Evolutionary conservation across 2,113 vertebrate species (phyloP).

Genomic region (Lampris megalopsis): DNA sequence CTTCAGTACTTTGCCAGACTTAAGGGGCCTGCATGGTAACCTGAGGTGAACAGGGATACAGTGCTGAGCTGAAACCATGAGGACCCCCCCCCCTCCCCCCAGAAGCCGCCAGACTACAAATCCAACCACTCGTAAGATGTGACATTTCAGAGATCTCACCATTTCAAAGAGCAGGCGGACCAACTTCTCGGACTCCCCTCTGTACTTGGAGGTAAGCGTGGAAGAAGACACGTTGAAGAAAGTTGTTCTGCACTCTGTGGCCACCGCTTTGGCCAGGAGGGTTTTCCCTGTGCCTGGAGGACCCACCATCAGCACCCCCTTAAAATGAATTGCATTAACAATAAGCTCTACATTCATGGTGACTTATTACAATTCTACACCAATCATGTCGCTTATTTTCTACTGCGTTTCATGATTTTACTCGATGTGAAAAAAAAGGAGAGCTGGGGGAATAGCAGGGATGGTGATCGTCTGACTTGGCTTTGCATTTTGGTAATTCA

Average conservation of each 20-base stretch:
- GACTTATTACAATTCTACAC: too few relatives aligned
- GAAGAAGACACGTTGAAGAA: slow-evolving; percentile 99
- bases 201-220: slow-evolving; percentile 97
- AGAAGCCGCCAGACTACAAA: neutral
- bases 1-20: too few relatives aligned
- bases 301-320: slow-evolving; percentile 98
- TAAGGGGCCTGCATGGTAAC: too few relatives aligned
- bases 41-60: too few relatives aligned
- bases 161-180: slow-evolving; percentile 98
- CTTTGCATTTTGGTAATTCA: too few relatives aligned
- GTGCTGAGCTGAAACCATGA: too few relatives aligned
- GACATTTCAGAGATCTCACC: slow-evolving; percentile 77
- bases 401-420: too few relatives aligned
- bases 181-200: slow-evolving; percentile 98
- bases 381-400: too few relatives aligned
- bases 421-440: too few relatives aligned
- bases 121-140: neutral
- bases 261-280: slow-evolving; percentile 96
- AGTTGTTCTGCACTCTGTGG: slow-evolving; percentile 97
- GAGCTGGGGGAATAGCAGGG: too few relatives aligned
- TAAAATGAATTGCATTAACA: neutral
- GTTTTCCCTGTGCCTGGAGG: slow-evolving; percentile 98
- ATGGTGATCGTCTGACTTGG: too few relatives aligned
- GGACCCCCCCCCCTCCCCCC: neutral
- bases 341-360: too few relatives aligned